Conservation (phyloP, 2,888 invertebrate species). For the Apoda limacodes region DNA sequence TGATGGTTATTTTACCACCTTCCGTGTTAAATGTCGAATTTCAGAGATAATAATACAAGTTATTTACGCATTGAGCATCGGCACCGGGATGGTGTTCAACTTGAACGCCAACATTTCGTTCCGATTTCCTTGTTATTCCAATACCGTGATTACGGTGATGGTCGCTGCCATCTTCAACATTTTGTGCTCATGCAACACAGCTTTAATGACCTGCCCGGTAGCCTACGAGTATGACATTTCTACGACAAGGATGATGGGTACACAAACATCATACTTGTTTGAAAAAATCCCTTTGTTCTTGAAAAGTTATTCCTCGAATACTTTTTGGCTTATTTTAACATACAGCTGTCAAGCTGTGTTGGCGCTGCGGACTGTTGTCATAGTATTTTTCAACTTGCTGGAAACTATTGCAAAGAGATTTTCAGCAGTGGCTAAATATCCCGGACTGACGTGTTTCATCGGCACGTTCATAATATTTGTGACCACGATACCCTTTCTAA, state of each 20-base stretch:
- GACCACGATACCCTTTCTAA: slow-evolving; percentile 35
- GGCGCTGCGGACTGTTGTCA: slow-evolving; percentile 27
- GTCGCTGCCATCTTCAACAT: slow-evolving; percentile 25
- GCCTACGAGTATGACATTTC: slow-evolving; percentile 28
- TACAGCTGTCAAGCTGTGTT: slow-evolving; percentile 32
- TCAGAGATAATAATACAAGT: slow-evolving; percentile 29
- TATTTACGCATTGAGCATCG: slow-evolving; percentile 32
- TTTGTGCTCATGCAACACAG: slow-evolving; percentile 29
- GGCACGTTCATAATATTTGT: slow-evolving; percentile 28
- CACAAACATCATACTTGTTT: slow-evolving; percentile 30
- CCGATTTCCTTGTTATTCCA: slow-evolving; percentile 43
- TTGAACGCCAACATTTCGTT: slow-evolving; percentile 36
- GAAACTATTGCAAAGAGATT: slow-evolving; percentile 29
- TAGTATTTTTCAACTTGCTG: slow-evolving; percentile 31
- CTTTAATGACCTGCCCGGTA: slow-evolving; percentile 47
- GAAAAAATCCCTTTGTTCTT: slow-evolving; percentile 45
- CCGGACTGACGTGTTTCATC: slow-evolving; percentile 30
- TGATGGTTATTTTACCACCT: slow-evolving; percentile 34
- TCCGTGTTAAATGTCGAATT: slow-evolving; percentile 23
- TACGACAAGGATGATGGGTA: slow-evolving; percentile 23
- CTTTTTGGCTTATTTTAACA: slow-evolving; percentile 32
- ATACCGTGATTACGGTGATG: slow-evolving; percentile 34
- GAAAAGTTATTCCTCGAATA: slow-evolving; percentile 26
- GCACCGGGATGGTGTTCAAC: slow-evolving; percentile 39
- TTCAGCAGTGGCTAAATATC: slow-evolving; percentile 28